A percentile compares a stretch with the other conserved stretches of the same genome.
Conservation (phyloP, 2,888 invertebrate genomes). For the Dioctria rufipes region DNA sequence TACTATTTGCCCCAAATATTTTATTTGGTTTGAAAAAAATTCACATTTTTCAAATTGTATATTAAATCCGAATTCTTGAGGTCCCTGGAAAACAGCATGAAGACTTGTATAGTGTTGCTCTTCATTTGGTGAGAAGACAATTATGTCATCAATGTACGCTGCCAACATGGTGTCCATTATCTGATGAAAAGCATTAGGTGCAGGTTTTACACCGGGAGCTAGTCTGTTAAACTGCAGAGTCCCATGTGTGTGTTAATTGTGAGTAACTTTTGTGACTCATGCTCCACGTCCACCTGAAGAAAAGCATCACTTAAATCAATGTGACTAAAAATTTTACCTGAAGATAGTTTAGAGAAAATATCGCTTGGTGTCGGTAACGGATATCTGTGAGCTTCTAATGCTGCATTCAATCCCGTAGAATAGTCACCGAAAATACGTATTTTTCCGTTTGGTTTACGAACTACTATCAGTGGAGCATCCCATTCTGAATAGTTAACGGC, state of each 20-base stretch:
- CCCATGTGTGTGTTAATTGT: conserved; percentile 59
- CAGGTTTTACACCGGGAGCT: conserved; percentile 56
- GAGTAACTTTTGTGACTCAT: conserved; percentile 57
- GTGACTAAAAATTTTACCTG: conserved; percentile 56
- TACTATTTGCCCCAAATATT: conserved; percentile 56
- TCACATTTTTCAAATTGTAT: conserved; percentile 59
- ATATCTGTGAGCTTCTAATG: conserved; percentile 59
- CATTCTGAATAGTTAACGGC: conserved; percentile 60
- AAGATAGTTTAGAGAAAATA: conserved; percentile 57
- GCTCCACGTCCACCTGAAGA: conserved; percentile 60
- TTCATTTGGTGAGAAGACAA: conserved; percentile 43
- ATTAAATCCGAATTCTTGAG: conserved; percentile 57
- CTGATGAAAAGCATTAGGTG: conserved; percentile 59
- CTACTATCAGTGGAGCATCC: conserved; percentile 60
- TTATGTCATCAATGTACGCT: conserved; percentile 38
- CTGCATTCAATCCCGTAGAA: conserved; percentile 60
- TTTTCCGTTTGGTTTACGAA: conserved; percentile 57
- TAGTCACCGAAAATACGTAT: conserved; percentile 60
- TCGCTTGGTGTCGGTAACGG: conserved; percentile 58
- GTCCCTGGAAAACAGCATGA: conserved; percentile 37
- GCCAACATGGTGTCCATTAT: conserved; percentile 59
- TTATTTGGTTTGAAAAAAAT: conserved; percentile 56
- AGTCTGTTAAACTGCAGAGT: conserved; percentile 54
- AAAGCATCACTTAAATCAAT: conserved; percentile 60
- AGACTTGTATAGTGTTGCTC: conserved; percentile 47